Conservation (phyloP, 2,797 vertebrate species). For the Peromyscus eremicus region DNA sequence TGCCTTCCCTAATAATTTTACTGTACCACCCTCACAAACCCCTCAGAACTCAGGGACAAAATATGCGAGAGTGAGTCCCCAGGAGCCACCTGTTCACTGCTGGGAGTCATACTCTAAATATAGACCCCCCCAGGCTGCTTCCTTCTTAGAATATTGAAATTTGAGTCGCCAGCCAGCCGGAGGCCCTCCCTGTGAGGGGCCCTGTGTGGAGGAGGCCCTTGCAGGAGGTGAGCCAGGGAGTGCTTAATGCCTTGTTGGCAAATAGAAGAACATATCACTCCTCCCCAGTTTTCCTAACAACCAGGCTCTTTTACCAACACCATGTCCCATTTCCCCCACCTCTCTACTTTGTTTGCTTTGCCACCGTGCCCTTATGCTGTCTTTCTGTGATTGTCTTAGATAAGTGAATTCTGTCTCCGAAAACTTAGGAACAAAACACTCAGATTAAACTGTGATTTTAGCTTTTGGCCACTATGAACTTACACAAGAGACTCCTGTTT, state of each 20-base stretch:
- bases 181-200: constrained; percentile 31
- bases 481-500: constrained; percentile 41
- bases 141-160: constrained; percentile 75
- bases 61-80: constrained; percentile 53
- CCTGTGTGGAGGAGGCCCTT: background rate
- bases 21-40: background rate
- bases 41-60: constrained; percentile 62
- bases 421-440: background rate
- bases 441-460: constrained; percentile 31
- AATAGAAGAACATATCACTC: constrained; percentile 44
- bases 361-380: background rate
- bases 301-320: constrained; percentile 14
- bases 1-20: constrained; percentile 8
- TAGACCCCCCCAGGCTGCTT: constrained; percentile 59
- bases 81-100: constrained; percentile 55
- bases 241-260: constrained; percentile 28
- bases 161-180: constrained; percentile 51
- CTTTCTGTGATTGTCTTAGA: constrained; percentile 19
- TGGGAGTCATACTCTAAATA: constrained; percentile 76
- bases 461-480: background rate
- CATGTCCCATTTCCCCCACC: background rate
- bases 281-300: constrained; percentile 49
- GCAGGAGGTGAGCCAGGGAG: background rate
- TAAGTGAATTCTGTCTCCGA: constrained; percentile 53
- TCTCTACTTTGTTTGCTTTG: background rate